These are phyloP conservation scores for Montipora capricornis DNA, from an alignment of 64 coral and sea anemone species.

Conservation along the genomic window DNA sequence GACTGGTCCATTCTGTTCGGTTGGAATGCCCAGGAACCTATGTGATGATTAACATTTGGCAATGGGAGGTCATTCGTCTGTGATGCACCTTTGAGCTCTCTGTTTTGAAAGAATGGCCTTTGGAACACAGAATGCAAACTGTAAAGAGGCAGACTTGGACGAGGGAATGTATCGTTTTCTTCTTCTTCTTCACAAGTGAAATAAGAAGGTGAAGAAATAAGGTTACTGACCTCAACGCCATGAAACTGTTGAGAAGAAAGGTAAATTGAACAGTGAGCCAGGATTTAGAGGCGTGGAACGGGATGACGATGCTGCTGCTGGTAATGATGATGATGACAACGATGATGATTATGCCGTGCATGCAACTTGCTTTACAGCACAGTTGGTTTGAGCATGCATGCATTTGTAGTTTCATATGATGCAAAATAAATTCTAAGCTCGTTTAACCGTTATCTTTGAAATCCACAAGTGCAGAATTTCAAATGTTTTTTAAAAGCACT, in stretches of 20 bases:
- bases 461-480: no score
- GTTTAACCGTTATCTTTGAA: no score
- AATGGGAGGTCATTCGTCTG: not conserved
- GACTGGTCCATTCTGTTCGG: not conserved
- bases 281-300: no score
- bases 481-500: no score
- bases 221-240: not conserved
- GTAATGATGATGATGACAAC: no score
- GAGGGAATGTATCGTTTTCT: not conserved
- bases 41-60: not conserved
- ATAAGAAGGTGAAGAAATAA: not conserved
- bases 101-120: not conserved
- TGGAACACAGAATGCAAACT: not conserved
- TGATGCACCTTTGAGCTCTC: not conserved
- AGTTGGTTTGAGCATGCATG: no score
- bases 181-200: not conserved
- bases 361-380: no score
- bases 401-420: no score
- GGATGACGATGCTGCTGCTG: no score
- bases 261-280: not conserved
- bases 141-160: not conserved
- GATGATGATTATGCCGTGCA: no score
- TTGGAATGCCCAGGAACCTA: not conserved
- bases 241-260: not conserved
- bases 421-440: no score